Percentiles rank a stretch among this genome's conserved stretches.
Evolutionary conservation across 1,140 invertebrate species (phyloP).

Genomic region (Caenorhabditis elegans): WBcel235 BX284606.5:9651001-9651500

Average conservation of each 20-base stretch:
- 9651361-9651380: constrained; percentile 10
- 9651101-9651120: constrained; percentile 10
- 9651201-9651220: not conserved
- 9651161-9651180: not conserved
- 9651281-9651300: not conserved
- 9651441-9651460: constrained; percentile 57
- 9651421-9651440: constrained; percentile 49
- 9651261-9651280: not conserved
- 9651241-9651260: not conserved
- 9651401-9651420: not conserved
- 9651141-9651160: not conserved
- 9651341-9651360: not conserved
- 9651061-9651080: constrained; percentile 7
- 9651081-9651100: constrained; percentile 22
- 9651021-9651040: not conserved
- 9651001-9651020: not conserved
- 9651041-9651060: constrained; percentile 2
- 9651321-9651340: not conserved
- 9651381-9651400: not conserved
- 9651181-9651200: not conserved
- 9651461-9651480: constrained; percentile 62
- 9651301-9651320: constrained; percentile 5
- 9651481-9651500: constrained; percentile 53
- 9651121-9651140: not conserved
- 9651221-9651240: not conserved